These are phyloP conservation scores for Griposia aprilina DNA, from an alignment of 2,888 invertebrate species.

Conservation along the genomic window DNA sequence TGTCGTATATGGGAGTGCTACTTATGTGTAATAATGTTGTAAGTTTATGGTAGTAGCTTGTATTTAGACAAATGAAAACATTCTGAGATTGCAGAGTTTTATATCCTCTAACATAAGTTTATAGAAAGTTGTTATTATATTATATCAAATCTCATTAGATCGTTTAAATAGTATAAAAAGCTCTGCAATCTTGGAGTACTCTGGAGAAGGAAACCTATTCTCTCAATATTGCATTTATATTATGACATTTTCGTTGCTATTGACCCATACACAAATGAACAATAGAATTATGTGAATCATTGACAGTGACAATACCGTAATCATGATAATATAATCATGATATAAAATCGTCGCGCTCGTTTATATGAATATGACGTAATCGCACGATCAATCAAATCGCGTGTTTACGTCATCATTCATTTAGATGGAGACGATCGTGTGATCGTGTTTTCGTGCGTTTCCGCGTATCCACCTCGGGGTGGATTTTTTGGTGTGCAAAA, in stretches of 20 bases:
- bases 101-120: slow-evolving; percentile 40
- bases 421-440: neutral
- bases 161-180: slow-evolving; percentile 45
- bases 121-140: slow-evolving; percentile 65
- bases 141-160: slow-evolving; percentile 66
- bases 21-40: slow-evolving; percentile 42
- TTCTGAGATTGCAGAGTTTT: slow-evolving; percentile 55
- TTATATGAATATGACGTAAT: neutral
- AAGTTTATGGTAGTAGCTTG: slow-evolving; percentile 35
- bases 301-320: slow-evolving; percentile 38
- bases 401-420: neutral
- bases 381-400: neutral
- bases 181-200: slow-evolving; percentile 51
- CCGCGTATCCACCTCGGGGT: neutral
- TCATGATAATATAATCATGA: slow-evolving; percentile 3
- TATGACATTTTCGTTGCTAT: slow-evolving; percentile 51
- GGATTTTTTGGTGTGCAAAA: no score
- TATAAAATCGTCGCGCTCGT: neutral
- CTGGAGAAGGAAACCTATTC: slow-evolving; percentile 30
- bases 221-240: slow-evolving; percentile 64
- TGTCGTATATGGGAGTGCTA: slow-evolving; percentile 61
- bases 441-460: neutral
- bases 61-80: slow-evolving; percentile 37
- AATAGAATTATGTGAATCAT: slow-evolving; percentile 38
- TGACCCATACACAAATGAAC: slow-evolving; percentile 38